A percentile compares a stretch with the other conserved stretches of the same genome.
Conservation (phyloP, 53 echinoderm and acorn worm species). For the Henricia sp. region DNA sequence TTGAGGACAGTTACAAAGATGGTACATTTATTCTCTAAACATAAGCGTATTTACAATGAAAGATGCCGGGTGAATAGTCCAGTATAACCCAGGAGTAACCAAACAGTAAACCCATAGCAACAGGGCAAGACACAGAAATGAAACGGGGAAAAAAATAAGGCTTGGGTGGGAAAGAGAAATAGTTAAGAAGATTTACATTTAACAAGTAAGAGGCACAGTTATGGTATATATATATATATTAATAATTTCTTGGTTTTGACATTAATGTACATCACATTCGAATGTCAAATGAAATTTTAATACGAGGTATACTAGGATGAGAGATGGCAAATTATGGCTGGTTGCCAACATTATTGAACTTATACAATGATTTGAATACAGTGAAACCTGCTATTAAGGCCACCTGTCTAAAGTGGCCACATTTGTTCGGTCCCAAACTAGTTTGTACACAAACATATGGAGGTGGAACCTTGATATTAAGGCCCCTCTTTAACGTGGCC, state of each 20-base stretch:
- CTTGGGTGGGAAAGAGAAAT: too few relatives aligned
- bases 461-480: too few relatives aligned
- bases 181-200: too few relatives aligned
- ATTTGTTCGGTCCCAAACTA: too few relatives aligned
- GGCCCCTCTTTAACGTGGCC: too few relatives aligned
- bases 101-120: constrained; percentile 24
- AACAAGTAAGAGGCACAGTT: constrained; percentile 60
- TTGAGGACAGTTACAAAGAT: constrained; percentile 93
- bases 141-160: constrained; percentile 37
- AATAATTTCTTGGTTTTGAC: constrained; percentile 53
- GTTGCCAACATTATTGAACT: too few relatives aligned
- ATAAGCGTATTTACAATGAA: constrained; percentile 96
- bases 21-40: constrained; percentile 91
- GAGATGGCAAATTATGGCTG: constrained; percentile 5
- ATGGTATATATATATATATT: constrained; percentile 65
- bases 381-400: too few relatives aligned
- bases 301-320: constrained; percentile 54
- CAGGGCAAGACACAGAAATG: constrained; percentile 19
- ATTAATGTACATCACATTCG: constrained; percentile 44
- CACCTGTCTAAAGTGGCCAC: too few relatives aligned
- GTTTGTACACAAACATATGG: too few relatives aligned
- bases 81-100: constrained; percentile 49
- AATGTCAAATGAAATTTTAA: constrained; percentile 51
- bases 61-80: constrained; percentile 80
- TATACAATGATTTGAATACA: too few relatives aligned